Percentiles rank a stretch among this genome's conserved stretches.
Conservation (phyloP, 1,140 invertebrate species). For the Aethina tumida region DNA sequence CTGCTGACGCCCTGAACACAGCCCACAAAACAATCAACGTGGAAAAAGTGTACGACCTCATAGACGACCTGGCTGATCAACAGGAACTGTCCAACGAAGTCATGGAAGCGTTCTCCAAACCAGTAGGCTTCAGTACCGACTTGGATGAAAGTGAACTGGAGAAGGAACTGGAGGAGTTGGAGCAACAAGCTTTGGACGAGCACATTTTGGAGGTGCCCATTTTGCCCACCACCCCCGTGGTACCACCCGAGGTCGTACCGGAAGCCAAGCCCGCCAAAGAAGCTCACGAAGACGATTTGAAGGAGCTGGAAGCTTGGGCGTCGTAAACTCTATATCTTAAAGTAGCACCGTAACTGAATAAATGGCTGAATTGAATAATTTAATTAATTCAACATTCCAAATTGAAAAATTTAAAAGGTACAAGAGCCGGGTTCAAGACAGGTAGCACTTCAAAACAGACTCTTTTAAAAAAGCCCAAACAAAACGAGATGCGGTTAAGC, state of each 20-base stretch:
- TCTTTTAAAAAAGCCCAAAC: slow-evolving; percentile 13
- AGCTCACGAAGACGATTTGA: slow-evolving; percentile 71
- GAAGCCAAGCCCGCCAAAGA: no score
- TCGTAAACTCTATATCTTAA: no score
- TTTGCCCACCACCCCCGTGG: no score
- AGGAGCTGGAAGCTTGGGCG: slow-evolving; percentile 73
- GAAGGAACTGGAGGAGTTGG: slow-evolving; percentile 69
- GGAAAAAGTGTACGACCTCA: slow-evolving; percentile 96
- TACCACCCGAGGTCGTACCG: no score
- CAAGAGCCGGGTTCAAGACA: slow-evolving; percentile 1
- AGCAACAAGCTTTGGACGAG: slow-evolving; percentile 75
- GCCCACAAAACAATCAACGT: slow-evolving; percentile 94
- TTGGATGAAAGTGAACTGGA: slow-evolving; percentile 85
- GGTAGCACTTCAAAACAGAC: slow-evolving; percentile 1
- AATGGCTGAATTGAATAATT: no score
- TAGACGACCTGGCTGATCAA: slow-evolving; percentile 99
- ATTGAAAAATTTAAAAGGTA: no score
- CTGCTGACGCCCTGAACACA: slow-evolving; percentile 91
- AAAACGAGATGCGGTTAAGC: no score
- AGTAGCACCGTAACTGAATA: no score
- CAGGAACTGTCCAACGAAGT: slow-evolving; percentile 98
- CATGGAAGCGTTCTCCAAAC: slow-evolving; percentile 96
- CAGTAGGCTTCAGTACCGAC: slow-evolving; percentile 85
- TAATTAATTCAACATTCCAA: no score
- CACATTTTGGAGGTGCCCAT: slow-evolving; percentile 31